phyloP scores from a whole-genome alignment of 2,113 vertebrate species.

The Beaufortia kweichowensis region DNA sequence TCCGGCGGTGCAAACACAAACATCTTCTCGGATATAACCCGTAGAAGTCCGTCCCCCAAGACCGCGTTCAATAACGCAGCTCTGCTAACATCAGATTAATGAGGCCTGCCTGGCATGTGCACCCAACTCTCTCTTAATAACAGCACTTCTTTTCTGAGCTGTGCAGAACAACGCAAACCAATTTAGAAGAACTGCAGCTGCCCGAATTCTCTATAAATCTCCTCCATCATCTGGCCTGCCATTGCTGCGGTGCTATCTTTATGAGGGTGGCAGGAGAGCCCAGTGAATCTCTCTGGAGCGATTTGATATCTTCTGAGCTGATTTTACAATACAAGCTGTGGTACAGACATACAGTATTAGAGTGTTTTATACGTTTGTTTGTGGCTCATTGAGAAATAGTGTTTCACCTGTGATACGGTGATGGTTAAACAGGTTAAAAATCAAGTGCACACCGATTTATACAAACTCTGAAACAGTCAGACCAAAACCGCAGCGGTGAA shows the following conservation, averaged over 20 bases:
- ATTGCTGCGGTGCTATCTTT: conserved; percentile 34
- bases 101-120: conserved; percentile 53
- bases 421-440: no score
- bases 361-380: conserved; percentile 4
- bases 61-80: conserved; percentile 56
- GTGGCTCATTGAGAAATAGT: no score
- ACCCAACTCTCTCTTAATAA: conserved; percentile 54
- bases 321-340: conserved; percentile 6
- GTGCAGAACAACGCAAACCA: conserved; percentile 50
- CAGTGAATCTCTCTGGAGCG: conserved; percentile 39
- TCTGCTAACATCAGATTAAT: conserved; percentile 58
- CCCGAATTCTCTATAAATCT: conserved; percentile 55
- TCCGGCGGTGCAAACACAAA: conserved; percentile 65
- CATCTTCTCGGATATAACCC: conserved; percentile 49
- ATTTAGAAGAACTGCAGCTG: conserved; percentile 57
- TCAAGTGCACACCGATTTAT: background rate
- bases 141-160: conserved; percentile 32
- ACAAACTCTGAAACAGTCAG: no score
- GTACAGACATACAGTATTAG: background rate
- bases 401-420: no score
- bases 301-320: conserved; percentile 46
- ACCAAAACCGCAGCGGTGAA: no score
- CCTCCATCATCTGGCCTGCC: conserved; percentile 48
- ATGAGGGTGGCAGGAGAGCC: conserved; percentile 37
- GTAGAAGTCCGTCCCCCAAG: conserved; percentile 43